phyloP scores from a whole-genome alignment of 1,140 invertebrate species.

The Meloidogyne chitwoodi region DNA sequence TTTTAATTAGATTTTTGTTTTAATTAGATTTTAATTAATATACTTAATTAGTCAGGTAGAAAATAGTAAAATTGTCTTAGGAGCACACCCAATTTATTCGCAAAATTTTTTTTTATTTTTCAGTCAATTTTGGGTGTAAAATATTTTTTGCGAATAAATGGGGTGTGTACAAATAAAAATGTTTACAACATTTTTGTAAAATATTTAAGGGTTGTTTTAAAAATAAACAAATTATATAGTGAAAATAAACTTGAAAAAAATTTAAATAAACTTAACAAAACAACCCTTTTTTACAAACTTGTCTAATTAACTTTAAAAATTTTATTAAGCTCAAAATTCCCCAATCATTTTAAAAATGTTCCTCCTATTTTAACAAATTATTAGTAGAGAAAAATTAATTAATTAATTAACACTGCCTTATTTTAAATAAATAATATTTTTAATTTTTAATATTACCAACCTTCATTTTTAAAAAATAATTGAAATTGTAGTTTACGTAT shows the following conservation, averaged over 20 bases:
- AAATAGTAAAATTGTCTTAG: no score
- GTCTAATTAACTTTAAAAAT: not conserved
- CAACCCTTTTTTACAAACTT: no score
- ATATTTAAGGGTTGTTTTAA: no score
- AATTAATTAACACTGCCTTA: not conserved
- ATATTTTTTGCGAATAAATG: no score
- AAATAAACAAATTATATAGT: no score
- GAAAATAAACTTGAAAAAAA: no score
- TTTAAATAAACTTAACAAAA: no score
- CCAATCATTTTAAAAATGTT: not conserved
- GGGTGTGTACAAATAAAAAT: no score
- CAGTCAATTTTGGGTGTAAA: no score
- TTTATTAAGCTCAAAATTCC: constrained; percentile 5
- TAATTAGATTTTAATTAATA: not conserved
- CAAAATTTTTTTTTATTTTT: no score
- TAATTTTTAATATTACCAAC: not conserved
- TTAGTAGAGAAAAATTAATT: not conserved
- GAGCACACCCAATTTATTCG: no score
- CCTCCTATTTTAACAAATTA: not conserved
- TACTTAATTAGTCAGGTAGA: not conserved
- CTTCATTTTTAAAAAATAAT: constrained; percentile 15
- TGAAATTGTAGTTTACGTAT: constrained; percentile 12
- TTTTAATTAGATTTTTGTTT: not conserved
- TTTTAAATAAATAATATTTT: not conserved
- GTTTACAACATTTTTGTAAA: no score